A percentile compares a stretch with the other conserved stretches of the same genome.
Conservation (phyloP, 2,797 vertebrate species). For the Notolepis coatsorum region DNA sequence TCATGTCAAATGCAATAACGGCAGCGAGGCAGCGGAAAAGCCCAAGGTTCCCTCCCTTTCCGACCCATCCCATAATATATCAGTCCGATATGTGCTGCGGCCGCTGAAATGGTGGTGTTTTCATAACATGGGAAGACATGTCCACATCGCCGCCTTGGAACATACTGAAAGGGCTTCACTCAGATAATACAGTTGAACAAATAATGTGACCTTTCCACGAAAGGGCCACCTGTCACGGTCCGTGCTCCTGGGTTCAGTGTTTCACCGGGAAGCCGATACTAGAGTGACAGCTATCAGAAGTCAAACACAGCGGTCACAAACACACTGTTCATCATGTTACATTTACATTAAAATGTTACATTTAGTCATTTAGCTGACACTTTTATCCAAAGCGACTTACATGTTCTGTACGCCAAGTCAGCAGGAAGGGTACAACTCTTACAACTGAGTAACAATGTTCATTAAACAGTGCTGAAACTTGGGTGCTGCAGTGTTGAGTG, state of each 20-base stretch:
- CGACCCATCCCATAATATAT: constrained; percentile 38
- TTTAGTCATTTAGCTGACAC: no score
- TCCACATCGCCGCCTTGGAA: constrained; percentile 24
- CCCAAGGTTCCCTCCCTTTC: constrained; percentile 47
- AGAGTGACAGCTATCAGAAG: constrained; percentile 6
- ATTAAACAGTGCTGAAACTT: no score
- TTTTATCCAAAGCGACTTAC: no score
- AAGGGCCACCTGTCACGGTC: background rate
- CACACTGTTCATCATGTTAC: constrained; percentile 7
- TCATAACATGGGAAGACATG: constrained; percentile 28
- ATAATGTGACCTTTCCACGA: background rate
- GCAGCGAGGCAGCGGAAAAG: constrained; percentile 49
- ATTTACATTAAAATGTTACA: no score
- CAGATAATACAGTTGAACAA: constrained; percentile 12
- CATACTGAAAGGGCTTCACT: constrained; percentile 4
- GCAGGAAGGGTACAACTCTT: no score
- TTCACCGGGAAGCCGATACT: background rate
- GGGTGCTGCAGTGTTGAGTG: no score
- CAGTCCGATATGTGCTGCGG: constrained; percentile 42
- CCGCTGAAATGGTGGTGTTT: constrained; percentile 53
- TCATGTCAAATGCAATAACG: constrained; percentile 79
- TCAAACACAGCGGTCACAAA: background rate
- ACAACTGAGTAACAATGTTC: no score
- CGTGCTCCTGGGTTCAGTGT: background rate
- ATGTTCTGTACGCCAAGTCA: no score